phyloP scores from a whole-genome alignment of 92 coral and sea anemone genomes.

The Metridium senile region DNA sequence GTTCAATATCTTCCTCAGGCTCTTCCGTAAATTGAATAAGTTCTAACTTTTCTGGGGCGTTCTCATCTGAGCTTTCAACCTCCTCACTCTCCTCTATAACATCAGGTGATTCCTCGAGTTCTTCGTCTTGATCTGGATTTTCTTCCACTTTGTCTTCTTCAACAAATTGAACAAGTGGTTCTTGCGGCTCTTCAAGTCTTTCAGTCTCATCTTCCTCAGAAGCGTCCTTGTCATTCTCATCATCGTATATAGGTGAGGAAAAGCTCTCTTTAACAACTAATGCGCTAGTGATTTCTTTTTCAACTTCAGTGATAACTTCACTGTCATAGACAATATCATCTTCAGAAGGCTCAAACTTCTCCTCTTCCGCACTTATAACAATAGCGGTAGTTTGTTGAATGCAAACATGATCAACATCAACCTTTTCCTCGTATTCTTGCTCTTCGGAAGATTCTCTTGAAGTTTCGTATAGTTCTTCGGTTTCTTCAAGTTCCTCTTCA shows the following conservation, averaged over 20 bases:
- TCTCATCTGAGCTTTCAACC: conserved; percentile 31
- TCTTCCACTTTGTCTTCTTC: conserved; percentile 17
- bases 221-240: conserved; percentile 10
- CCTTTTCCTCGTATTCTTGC: conserved; percentile 19
- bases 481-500: conserved; percentile 49
- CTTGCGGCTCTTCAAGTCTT: neutral
- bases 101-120: conserved; percentile 1
- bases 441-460: conserved; percentile 28
- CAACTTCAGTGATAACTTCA: conserved; percentile 41
- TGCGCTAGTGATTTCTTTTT: conserved; percentile 35
- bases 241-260: conserved; percentile 41
- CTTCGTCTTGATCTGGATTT: neutral
- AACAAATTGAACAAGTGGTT: conserved; percentile 12
- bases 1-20: neutral
- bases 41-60: conserved; percentile 3
- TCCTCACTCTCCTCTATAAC: conserved; percentile 20
- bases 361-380: conserved; percentile 20
- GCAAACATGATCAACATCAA: conserved; percentile 23
- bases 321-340: conserved; percentile 43
- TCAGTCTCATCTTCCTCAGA: conserved; percentile 15
- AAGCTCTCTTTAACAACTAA: conserved; percentile 46
- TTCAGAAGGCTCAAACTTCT: conserved; percentile 11
- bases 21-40: conserved; percentile 18
- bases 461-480: conserved; percentile 30
- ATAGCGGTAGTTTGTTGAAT: conserved; percentile 30